A percentile compares a stretch with the other conserved stretches of the same genome.
Evolutionary conservation across 2,113 vertebrate genomes (phyloP).

Genomic region (Terrapene triunguis): DNA sequence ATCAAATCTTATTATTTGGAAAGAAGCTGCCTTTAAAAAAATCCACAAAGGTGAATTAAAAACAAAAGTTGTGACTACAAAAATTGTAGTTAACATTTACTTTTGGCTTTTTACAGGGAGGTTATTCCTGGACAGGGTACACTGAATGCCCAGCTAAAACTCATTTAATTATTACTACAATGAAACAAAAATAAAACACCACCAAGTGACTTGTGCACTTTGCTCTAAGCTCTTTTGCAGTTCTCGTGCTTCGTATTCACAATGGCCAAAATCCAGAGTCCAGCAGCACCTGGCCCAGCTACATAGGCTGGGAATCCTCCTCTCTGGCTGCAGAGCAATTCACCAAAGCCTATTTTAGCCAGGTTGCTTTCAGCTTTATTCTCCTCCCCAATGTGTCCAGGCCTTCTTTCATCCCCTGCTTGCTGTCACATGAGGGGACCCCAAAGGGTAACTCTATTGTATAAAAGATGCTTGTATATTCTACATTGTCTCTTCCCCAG

Average conservation of each 20-base stretch:
- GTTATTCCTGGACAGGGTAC: background rate
- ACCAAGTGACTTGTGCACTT: background rate
- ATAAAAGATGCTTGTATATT: background rate
- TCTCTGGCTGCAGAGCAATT: background rate
- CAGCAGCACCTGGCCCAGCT: background rate
- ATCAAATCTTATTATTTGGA: conserved; percentile 13
- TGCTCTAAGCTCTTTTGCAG: background rate
- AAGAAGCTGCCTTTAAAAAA: background rate
- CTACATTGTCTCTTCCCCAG: background rate
- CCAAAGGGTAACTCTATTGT: background rate
- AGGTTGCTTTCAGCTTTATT: background rate
- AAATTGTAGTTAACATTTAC: background rate
- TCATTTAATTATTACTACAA: background rate
- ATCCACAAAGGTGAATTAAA: background rate
- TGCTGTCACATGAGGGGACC: background rate
- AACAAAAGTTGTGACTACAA: background rate
- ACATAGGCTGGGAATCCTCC: background rate
- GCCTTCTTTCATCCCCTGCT: background rate
- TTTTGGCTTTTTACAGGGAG: background rate
- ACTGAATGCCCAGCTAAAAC: background rate
- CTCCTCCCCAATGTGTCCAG: background rate
- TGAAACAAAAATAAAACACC: background rate
- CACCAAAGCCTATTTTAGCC: background rate
- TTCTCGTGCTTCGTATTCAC: background rate
- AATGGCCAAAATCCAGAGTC: background rate